Evolutionary conservation across 2,888 invertebrate species (phyloP).

Genomic region (Hyles lineata): DNA sequence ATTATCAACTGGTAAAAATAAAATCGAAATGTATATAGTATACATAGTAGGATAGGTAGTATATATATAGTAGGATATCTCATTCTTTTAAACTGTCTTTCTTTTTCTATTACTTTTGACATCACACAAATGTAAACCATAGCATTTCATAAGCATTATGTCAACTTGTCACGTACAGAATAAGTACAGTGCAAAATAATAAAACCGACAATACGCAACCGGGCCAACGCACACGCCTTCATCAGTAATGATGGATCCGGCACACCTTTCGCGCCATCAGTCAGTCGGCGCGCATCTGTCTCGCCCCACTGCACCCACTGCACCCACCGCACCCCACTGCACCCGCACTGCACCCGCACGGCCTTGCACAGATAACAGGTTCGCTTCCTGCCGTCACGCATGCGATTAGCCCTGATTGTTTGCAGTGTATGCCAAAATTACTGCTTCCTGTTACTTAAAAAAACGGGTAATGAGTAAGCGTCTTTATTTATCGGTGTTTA

Average conservation of each 20-base stretch:
- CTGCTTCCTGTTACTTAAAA: background rate
- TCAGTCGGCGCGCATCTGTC: constrained; percentile 28
- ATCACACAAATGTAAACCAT: no score
- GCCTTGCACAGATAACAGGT: constrained; percentile 2
- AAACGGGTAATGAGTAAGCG: no score
- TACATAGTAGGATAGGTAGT: no score
- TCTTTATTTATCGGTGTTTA: no score
- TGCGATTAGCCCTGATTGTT: background rate
- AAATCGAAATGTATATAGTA: no score
- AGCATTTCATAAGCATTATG: no score
- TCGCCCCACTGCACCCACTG: background rate
- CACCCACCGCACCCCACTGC: background rate
- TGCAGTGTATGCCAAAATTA: background rate
- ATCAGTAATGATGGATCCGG: constrained; percentile 13
- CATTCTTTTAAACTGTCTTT: background rate
- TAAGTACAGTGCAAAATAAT: background rate
- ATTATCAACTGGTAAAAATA: no score
- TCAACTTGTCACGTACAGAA: background rate
- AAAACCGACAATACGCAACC: background rate
- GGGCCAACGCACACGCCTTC: background rate
- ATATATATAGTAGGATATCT: no score
- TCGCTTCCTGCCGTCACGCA: constrained; percentile 5
- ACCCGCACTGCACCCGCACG: background rate
- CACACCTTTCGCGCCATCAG: constrained; percentile 11
- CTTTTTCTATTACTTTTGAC: background rate